A percentile compares a stretch with the other conserved stretches of the same genome.
These are phyloP conservation scores for Celastrina argiolus DNA, from an alignment of 2,888 invertebrate species.

Conservation along the genomic window DNA sequence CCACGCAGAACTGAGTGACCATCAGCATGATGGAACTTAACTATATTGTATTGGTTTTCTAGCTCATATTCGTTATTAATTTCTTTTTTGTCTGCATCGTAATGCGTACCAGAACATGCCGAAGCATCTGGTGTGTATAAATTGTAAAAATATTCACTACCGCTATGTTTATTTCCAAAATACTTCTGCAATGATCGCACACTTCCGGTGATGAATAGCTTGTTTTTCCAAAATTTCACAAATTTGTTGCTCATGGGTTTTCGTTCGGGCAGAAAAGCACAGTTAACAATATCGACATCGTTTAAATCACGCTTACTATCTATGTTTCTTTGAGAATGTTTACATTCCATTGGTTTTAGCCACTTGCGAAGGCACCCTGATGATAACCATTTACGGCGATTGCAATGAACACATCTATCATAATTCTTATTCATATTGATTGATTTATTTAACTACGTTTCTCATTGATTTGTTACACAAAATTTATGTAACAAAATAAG, in stretches of 20 bases:
- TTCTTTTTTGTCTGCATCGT: conserved; percentile 46
- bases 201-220: conserved; percentile 65
- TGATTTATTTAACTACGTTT: neutral
- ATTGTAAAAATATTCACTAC: conserved; percentile 55
- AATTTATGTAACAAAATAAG: neutral
- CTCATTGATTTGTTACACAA: neutral
- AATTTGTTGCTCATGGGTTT: conserved; percentile 65
- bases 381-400: conserved; percentile 69
- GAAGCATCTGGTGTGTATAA: conserved; percentile 54
- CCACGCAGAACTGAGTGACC: conserved; percentile 66
- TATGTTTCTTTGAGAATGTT: conserved; percentile 68
- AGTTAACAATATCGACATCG: conserved; percentile 63
- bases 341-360: conserved; percentile 73
- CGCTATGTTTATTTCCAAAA: conserved; percentile 59
- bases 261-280: conserved; percentile 62
- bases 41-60: conserved; percentile 44
- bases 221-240: conserved; percentile 72
- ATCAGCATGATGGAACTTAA: conserved; percentile 65
- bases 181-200: conserved; percentile 66
- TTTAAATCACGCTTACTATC: conserved; percentile 66
- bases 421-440: conserved; percentile 63
- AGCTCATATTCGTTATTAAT: conserved; percentile 49
- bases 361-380: conserved; percentile 71
- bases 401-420: conserved; percentile 68
- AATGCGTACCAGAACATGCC: conserved; percentile 47